Evolutionary conservation across 2,113 vertebrate species (phyloP).

Genomic region (Pseudonaja textilis): DNA sequence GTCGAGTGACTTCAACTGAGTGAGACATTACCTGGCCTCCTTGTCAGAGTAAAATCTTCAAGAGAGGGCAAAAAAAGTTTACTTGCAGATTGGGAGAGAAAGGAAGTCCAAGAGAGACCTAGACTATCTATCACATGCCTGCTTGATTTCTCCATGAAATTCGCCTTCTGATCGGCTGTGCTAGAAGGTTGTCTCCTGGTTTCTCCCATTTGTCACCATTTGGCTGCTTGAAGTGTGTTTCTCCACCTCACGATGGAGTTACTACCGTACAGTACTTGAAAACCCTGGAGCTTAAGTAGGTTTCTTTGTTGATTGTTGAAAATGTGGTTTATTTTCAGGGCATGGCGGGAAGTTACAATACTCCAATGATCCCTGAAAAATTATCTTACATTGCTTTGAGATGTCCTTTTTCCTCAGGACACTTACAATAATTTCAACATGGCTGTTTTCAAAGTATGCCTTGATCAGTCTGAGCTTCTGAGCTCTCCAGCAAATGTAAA

Average conservation of each 20-base stretch:
- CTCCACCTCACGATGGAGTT: neutral
- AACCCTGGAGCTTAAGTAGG: neutral
- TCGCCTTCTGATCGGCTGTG: neutral
- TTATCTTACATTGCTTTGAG: neutral
- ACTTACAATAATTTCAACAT: neutral
- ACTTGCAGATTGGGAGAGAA: accelerated
- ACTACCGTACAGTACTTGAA: too few species aligned
- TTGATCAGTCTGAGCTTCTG: neutral
- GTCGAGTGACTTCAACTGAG: accelerated
- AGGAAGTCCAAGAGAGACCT: neutral
- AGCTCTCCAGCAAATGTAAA: neutral
- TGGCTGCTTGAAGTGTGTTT: neutral
- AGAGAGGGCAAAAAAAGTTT: accelerated
- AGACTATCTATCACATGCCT: neutral
- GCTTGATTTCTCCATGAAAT: accelerated
- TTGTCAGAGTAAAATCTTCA: neutral
- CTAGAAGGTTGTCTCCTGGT: neutral
- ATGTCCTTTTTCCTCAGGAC: neutral
- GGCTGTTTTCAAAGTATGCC: neutral
- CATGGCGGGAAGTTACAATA: neutral
- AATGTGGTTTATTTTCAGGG: neutral
- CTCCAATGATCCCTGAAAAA: neutral
- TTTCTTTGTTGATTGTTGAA: neutral
- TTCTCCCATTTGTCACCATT: neutral
- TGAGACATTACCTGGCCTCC: accelerated